Evolutionary conservation across 2,797 vertebrate genomes (phyloP).

Genomic region (Triplophysa yarkandensis): DNA sequence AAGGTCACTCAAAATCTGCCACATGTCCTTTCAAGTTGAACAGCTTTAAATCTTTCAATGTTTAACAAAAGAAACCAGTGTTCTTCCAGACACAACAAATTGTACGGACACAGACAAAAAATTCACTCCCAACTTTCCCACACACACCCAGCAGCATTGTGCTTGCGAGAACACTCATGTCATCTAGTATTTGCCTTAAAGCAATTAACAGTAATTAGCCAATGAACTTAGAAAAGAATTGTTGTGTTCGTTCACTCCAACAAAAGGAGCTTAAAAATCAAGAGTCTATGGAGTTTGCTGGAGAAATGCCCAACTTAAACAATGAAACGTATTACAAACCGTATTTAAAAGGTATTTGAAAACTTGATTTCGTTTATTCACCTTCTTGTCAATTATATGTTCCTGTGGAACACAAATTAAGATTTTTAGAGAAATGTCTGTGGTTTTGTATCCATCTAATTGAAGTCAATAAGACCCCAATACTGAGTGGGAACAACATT

Average conservation of each 20-base stretch:
- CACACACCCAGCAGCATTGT: slow-evolving; percentile 12
- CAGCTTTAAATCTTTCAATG: background rate
- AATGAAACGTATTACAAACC: background rate
- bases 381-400: too few species aligned
- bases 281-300: background rate
- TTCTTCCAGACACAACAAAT: slow-evolving; percentile 45
- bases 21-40: slow-evolving; percentile 11
- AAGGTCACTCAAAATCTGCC: background rate
- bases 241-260: background rate
- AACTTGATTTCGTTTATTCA: too few species aligned
- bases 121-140: slow-evolving; percentile 7
- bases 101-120: slow-evolving; percentile 24
- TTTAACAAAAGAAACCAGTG: slow-evolving; percentile 4
- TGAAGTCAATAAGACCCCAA: too few species aligned
- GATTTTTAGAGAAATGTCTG: too few species aligned
- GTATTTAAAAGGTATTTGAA: background rate
- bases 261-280: slow-evolving; percentile 9
- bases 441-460: too few species aligned
- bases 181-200: background rate
- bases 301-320: background rate
- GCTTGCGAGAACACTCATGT: slow-evolving; percentile 37
- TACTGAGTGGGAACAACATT: too few species aligned
- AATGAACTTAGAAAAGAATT: slow-evolving; percentile 19
- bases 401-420: too few species aligned
- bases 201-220: slow-evolving; percentile 48